Base-by-base conservation (phyloP, 2,888 invertebrate genomes). In the Phanerotoma sp. region DNA sequence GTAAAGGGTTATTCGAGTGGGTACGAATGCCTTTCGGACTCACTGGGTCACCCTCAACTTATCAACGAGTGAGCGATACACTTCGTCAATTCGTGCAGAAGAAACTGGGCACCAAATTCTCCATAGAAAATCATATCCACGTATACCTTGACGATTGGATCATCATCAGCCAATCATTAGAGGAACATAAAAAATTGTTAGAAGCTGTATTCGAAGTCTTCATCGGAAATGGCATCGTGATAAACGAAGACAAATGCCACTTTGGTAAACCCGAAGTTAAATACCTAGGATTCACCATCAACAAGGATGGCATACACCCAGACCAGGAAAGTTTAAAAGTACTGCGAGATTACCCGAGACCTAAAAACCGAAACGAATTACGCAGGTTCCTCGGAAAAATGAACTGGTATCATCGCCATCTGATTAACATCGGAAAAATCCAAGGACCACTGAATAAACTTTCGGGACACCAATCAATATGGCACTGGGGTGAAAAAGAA, bases 11-110 rank as follows among this genome's bases (percentile, higher is more conserved):
- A 20, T 37, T 52, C 18, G 49, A 58, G 22, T 58, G 53, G 53
- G 21, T 44, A 0, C 38, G 56, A 37, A 58, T 56, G 58, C 58
- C 53, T 4, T 58, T 50, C 28, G 56, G 58, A 1, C 20, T 56
- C 18, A 53, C 56, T 1, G 56, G 51, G 6, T 56, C 54, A 3
- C 56, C 54, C 1, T 54, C 51, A 1, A 57, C 59, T 10, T 38
- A 2, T 51, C 54, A 10, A 51, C 49, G 38, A 32, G 48, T 5
- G 11, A 50, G 7, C 5, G 25, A 25, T 25, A 25, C 9, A 2
- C 5, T 9, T 0, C 55, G 55, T 41, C 55, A 58, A 30, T 28
- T 56, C 6, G 54, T 54, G 22, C 20, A 13, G 3, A 11, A n/a
- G 1, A 35, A 25, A 25, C 35, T 13, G 6, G 3, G 35, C 10